A percentile compares a stretch with the other conserved stretches of the same genome.
Conservation (phyloP, 2,888 invertebrate genomes). For the Doris montereyensis region DNA sequence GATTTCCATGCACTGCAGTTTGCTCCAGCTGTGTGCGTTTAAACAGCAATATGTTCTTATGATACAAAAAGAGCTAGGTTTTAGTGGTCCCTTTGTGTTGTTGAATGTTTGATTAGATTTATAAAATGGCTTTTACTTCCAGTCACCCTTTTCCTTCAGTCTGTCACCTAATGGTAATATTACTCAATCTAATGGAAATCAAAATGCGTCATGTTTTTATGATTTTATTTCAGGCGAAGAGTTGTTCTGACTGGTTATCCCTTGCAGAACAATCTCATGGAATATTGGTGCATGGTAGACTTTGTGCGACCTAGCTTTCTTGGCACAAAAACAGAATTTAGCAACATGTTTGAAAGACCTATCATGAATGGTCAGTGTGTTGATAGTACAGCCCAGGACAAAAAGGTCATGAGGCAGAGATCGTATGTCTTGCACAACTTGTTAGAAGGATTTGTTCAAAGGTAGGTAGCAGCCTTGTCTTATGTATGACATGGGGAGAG, state of each 20-base stretch:
- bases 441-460: slow-evolving; percentile 94
- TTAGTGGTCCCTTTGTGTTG: too few species aligned
- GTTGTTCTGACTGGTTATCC: slow-evolving; percentile 98
- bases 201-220: too few species aligned
- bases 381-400: slow-evolving; percentile 95
- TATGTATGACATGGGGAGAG: too few species aligned
- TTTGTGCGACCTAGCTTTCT: slow-evolving; percentile 98
- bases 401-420: slow-evolving; percentile 92
- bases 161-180: too few species aligned
- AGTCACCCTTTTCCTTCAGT: too few species aligned
- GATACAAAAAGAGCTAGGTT: too few species aligned
- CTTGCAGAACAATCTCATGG: slow-evolving; percentile 91
- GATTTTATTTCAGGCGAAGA: slow-evolving; percentile 80
- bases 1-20: too few species aligned
- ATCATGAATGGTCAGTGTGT: slow-evolving; percentile 99
- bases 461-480: slow-evolving; percentile 56
- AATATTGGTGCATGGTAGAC: slow-evolving; percentile 99
- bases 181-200: too few species aligned
- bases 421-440: slow-evolving; percentile 96
- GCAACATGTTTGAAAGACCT: slow-evolving; percentile 98
- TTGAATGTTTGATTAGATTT: too few species aligned
- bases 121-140: too few species aligned
- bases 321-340: slow-evolving; percentile 96
- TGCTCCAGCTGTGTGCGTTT: too few species aligned
- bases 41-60: too few species aligned